Conservation (phyloP, 2,113 vertebrate genomes). For the Bufo gargarizans region DNA sequence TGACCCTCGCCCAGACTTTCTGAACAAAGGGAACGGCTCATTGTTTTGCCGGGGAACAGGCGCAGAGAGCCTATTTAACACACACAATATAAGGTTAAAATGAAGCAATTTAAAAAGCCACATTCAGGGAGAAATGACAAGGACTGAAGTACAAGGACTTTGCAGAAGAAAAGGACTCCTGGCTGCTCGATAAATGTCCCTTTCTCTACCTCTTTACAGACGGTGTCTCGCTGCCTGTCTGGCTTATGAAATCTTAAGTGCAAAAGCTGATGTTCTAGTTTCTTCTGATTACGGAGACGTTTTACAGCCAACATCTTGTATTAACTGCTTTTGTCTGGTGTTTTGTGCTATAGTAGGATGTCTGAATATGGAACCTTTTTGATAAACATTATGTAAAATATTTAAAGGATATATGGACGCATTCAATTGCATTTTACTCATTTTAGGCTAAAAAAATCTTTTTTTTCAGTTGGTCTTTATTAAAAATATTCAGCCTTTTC, state of each 20-base stretch:
- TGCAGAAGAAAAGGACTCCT: conserved; percentile 57
- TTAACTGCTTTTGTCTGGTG: background rate
- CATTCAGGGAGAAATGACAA: conserved; percentile 50
- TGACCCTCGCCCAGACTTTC: background rate
- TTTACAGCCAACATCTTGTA: background rate
- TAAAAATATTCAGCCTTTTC: too few relatives aligned
- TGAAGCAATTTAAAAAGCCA: conserved; percentile 35
- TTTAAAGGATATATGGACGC: background rate
- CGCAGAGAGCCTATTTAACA: conserved; percentile 61
- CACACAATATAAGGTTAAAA: conserved; percentile 54
- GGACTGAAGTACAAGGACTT: conserved; percentile 54
- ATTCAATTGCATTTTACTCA: too few relatives aligned
- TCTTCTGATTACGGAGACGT: background rate
- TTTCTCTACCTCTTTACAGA: conserved; percentile 24
- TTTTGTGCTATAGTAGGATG: background rate
- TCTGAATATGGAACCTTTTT: background rate
- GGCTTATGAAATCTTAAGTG: background rate
- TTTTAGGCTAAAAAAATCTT: too few relatives aligned
- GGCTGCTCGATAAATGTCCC: conserved; percentile 30
- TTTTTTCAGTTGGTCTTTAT: too few relatives aligned
- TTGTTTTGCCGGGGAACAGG: conserved; percentile 48
- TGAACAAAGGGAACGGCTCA: conserved; percentile 14
- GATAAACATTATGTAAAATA: background rate
- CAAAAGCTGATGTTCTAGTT: background rate
- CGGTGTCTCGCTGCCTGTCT: background rate